Conservation (phyloP, 2,888 invertebrate genomes). For the Noctua janthina region DNA sequence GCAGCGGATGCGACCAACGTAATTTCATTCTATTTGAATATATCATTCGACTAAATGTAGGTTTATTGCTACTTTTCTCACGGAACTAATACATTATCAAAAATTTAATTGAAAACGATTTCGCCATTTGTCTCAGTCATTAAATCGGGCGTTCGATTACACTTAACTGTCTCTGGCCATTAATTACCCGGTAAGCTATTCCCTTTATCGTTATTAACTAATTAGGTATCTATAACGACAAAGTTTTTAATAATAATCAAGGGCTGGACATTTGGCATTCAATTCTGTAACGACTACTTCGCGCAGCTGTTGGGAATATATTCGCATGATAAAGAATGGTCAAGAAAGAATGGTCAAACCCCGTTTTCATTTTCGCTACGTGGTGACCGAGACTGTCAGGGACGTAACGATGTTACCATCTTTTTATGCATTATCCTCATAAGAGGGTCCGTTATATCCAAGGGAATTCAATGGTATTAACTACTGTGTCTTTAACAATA, state of each 20-base stretch:
- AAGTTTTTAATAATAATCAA: constrained; percentile 67
- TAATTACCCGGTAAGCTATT: constrained; percentile 75
- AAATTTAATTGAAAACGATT: constrained; percentile 88
- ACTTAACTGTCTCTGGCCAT: constrained; percentile 73
- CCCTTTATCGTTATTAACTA: constrained; percentile 74
- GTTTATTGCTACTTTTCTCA: constrained; percentile 90
- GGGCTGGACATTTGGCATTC: constrained; percentile 74
- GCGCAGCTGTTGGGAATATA: constrained; percentile 77
- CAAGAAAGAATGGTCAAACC: constrained; percentile 86
- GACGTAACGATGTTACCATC: constrained; percentile 85
- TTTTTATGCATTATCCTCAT: constrained; percentile 87
- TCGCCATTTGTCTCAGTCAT: constrained; percentile 85
- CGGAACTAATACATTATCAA: constrained; percentile 89
- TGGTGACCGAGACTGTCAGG: constrained; percentile 81
- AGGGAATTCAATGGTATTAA: constrained; percentile 88
- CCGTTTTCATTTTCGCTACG: constrained; percentile 83
- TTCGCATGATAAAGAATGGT: constrained; percentile 84
- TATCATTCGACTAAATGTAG: constrained; percentile 89
- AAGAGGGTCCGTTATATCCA: constrained; percentile 86
- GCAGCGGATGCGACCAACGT: constrained; percentile 87
- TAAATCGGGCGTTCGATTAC: constrained; percentile 80
- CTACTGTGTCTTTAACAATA: constrained; percentile 87
- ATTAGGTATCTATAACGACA: constrained; percentile 45
- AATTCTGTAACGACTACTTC: constrained; percentile 74
- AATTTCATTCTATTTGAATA: constrained; percentile 89